A percentile compares a stretch with the other conserved stretches of the same genome.
These are phyloP conservation scores for Blomia tropicalis DNA, from an alignment of 2,888 invertebrate genomes.

Conservation along the genomic window DNA sequence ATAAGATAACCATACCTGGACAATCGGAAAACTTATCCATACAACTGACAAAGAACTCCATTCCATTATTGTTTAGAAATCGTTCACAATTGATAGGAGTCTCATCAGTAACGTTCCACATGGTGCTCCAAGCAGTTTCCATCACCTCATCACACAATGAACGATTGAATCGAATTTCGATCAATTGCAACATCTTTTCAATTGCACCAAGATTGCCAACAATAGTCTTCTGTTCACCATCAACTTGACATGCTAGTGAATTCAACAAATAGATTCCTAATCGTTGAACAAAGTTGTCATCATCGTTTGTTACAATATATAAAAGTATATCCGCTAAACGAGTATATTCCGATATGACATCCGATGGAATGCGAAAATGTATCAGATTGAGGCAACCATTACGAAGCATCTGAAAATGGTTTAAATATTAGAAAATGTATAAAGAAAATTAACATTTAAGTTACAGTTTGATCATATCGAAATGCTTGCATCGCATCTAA, in stretches of 20 bases:
- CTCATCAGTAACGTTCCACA: slow-evolving; percentile 82
- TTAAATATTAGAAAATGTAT: slow-evolving; percentile 20
- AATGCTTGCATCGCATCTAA: slow-evolving; percentile 77
- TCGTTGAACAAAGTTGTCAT: slow-evolving; percentile 79
- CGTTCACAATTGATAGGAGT: slow-evolving; percentile 81
- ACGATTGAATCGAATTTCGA: slow-evolving; percentile 58
- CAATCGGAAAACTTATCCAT: slow-evolving; percentile 36
- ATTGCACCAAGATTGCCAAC: slow-evolving; percentile 67
- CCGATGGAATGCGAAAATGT: slow-evolving; percentile 82
- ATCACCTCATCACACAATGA: slow-evolving; percentile 79
- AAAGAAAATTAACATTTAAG: slow-evolving; percentile 25
- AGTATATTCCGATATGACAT: slow-evolving; percentile 80
- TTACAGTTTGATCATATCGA: slow-evolving; percentile 56
- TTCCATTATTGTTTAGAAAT: slow-evolving; percentile 71
- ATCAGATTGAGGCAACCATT: slow-evolving; percentile 88
- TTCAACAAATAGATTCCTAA: slow-evolving; percentile 87
- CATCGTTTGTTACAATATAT: slow-evolving; percentile 51
- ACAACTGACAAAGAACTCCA: slow-evolving; percentile 75
- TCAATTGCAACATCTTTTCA: slow-evolving; percentile 70
- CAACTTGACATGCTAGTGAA: slow-evolving; percentile 88
- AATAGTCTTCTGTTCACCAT: slow-evolving; percentile 74
- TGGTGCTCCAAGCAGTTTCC: slow-evolving; percentile 96
- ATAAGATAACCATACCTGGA: slow-evolving; percentile 11
- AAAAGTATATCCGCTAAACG: slow-evolving; percentile 65
- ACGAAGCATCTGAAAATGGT: slow-evolving; percentile 64